phyloP scores from a whole-genome alignment of 2,797 vertebrate species.

The Eidolon dupreanum region DNA sequence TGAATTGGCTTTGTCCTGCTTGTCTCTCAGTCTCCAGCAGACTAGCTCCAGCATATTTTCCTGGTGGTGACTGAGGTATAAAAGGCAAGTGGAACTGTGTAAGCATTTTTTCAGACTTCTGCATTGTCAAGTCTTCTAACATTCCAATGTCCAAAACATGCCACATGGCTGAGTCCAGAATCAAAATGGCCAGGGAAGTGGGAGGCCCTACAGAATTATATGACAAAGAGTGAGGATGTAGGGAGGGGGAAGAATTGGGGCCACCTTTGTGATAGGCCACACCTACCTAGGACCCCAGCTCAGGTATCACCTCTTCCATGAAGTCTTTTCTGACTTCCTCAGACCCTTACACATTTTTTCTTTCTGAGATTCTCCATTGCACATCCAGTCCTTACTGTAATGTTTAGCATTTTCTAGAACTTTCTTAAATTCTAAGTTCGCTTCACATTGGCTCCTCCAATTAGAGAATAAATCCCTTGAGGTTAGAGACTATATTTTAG shows the following conservation, averaged over 20 bases:
- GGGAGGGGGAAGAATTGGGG: background rate
- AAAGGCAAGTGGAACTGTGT: background rate
- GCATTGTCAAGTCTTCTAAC: background rate
- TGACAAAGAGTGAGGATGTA: background rate
- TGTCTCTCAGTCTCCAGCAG: background rate
- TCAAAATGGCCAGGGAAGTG: background rate
- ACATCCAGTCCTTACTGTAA: background rate
- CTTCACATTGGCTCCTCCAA: background rate
- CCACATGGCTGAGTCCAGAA: background rate
- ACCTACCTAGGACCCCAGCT: background rate
- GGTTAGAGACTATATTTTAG: background rate
- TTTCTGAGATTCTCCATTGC: background rate
- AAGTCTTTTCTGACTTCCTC: slow-evolving; percentile 34
- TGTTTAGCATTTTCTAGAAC: background rate
- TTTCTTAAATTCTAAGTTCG: slow-evolving; percentile 14
- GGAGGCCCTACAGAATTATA: background rate
- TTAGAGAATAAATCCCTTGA: background rate
- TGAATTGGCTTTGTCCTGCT: background rate
- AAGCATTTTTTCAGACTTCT: background rate
- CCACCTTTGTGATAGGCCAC: background rate
- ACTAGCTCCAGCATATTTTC: background rate
- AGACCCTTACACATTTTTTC: background rate
- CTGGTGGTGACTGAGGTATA: background rate
- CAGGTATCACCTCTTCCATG: background rate
- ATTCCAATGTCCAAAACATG: slow-evolving; percentile 7